Evolutionary conservation across 2,888 invertebrate genomes (phyloP).

Genomic region (Mythimna lalbum): DNA sequence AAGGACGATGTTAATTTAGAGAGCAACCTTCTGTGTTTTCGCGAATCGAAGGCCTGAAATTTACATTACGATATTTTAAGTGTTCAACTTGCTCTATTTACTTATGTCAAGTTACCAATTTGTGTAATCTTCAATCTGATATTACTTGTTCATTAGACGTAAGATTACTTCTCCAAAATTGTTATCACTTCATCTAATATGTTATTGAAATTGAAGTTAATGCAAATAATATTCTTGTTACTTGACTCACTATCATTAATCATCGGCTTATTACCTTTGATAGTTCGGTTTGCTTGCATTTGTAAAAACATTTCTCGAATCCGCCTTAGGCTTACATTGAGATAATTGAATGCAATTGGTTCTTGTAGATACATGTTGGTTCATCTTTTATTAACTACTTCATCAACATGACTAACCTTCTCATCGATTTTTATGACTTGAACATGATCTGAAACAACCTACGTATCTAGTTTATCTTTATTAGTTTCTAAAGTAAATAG

Average conservation of each 20-base stretch:
- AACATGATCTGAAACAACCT: neutral
- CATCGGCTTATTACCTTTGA: conserved; percentile 14
- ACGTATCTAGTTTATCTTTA: conserved; percentile 3
- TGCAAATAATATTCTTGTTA: conserved; percentile 26
- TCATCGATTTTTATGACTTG: conserved; percentile 10
- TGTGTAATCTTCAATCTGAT: neutral
- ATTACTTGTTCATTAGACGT: neutral
- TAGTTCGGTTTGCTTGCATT: conserved; percentile 16
- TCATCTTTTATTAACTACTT: conserved; percentile 13
- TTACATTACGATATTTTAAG: neutral
- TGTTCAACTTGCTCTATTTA: conserved; percentile 5
- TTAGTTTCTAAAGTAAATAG: conserved; percentile 15
- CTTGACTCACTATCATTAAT: conserved; percentile 16
- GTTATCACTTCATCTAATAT: conserved; percentile 20
- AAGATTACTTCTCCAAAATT: conserved; percentile 6
- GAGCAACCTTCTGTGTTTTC: neutral
- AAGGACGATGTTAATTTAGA: conserved; percentile 19
- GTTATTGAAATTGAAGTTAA: conserved; percentile 20
- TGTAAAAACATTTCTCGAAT: conserved; percentile 20
- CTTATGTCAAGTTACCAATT: neutral
- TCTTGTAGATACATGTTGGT: neutral
- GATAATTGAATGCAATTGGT: conserved; percentile 35
- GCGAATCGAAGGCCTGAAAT: neutral
- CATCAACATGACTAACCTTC: neutral
- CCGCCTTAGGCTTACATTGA: conserved; percentile 23